Base-by-base conservation (phyloP, 1,140 invertebrate genomes). In the Caerostris extrusa region DNA sequence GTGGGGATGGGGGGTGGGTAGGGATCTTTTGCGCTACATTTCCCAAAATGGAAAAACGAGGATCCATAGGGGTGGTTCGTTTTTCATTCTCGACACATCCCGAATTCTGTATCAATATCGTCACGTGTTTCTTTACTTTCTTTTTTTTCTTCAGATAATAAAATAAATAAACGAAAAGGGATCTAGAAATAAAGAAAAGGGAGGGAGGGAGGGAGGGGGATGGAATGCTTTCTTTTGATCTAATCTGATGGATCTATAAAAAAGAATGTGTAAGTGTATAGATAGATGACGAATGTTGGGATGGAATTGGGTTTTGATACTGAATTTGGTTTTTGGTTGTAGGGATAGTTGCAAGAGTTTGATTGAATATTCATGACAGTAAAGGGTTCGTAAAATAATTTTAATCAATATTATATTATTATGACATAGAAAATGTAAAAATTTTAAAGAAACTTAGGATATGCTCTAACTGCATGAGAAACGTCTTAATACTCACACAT, bases 91-190 rank as follows among this genome's bases (percentile, higher is more conserved):
- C 5, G 7, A 14, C 91, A 82, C 56, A 58, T 64, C n/a, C 61
- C n/a, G 91, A 82, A 71, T 93, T 93, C 57, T 93, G 91, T 93
- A 93, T 93, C 91, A 77, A 93, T 93, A 93, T 34, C 61, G 60
- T 69, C 82, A 87, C 83, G 34, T 57, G 58, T 91, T 83, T 91
- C 19, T 58, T 34, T 34, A 1, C 34, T 85, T 58, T 10, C n/a
- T n/a, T 81, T n/a, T 81, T 19, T 50, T 17, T 17, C 61, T 82
- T 81, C n/a, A n/a, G 34, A 14, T 87, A 85, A 86, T 93, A 93
- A 93, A 93, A 93, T 93, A 71, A 64, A 91, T 91, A 91, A 87
- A 93, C 87, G 69, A 90, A 90, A 81, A 56, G 53, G 55, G 60
- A 87, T 87, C 85, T 64, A 50, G 7, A 8, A 50, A 19, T 8